Base-by-base conservation (phyloP, 92 coral and sea anemone genomes). In the Paragorgia papillata region DNA sequence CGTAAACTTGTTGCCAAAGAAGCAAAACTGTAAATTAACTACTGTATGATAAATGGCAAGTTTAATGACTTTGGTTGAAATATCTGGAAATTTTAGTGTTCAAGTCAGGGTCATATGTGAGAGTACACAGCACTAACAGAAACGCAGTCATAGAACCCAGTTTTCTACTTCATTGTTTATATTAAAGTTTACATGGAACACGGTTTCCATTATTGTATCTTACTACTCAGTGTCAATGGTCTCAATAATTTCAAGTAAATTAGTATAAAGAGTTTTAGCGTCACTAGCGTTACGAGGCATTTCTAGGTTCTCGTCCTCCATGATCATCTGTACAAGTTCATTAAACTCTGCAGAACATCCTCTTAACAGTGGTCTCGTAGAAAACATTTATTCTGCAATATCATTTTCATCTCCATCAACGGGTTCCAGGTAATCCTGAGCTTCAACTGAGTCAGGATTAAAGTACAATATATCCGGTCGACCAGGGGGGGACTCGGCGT, bases 321-420 rank as follows among this genome's bases (percentile, higher is more conserved):
- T 84, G 25, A 88, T 88, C 88, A 84, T 80, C 56, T 60, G 80
- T 22, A 83, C 91, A 76, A 88, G 74, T 49, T 80, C 86, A 60
- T 77, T 68, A 59, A 88, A 88, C 76, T 81, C 37, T 21, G 74
- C 77, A 15, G 86, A 84, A 80, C 84, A 88, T 37, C 82, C 91
- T 35, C 53, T 79, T 14, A 67, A 57, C 66, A 76, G 41, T 32
- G 85, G 64, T 53, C 70, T 66, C 46, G 63, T 68, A 61, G 85
- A 62, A 35, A 85, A 80, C 80, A 66, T 59, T 54, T 80, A 84
- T 43, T 68, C 82, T 53, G 88, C 86, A 30, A 84, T 51, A 79
- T 73, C 79, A 29, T 25, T 56, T 51, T 73, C 79, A 51, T 55
- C 65, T 73, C 26, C 25, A 22, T 50, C 41, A 9, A 73, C 64